Base-by-base conservation (phyloP, 37 sponge, comb jelly and placozoan genomes). In the Bolinopsis microptera region DNA sequence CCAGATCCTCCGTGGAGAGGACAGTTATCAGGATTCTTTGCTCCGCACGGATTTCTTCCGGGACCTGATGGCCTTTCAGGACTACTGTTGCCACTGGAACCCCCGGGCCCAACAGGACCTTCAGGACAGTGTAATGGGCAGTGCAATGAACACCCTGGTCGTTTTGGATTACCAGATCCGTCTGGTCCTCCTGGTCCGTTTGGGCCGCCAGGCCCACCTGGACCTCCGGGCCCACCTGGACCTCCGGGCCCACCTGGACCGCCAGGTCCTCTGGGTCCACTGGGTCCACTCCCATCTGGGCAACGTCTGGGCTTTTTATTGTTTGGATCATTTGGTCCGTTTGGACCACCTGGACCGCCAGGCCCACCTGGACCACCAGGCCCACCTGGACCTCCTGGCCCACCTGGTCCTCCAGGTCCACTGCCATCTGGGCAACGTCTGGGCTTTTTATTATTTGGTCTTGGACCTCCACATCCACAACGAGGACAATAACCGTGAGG, bases 201-300 rank as follows among this genome's bases (percentile, higher is more conserved):
- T 48, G 61, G 61, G 13, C 13, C 13, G 13, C 13, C 61, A 13
- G 5, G 5, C 13, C 9, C 9, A 48, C 61, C 61, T 18, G 5
- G 5, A 48, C 61, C 61, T 13, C 61, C 61, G 13, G 61, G 61
- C 61, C 61, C 61, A 48, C 61, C 13, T 48, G 61, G 75, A 72
- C 75, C 75, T 30, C 75, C 75, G 13, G 75, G 75, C 26, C 75
- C 75, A 30, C 75, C 75, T 72, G 75, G 31, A 28, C 75, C 75
- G 3, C 75, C 75, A 28, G 75, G n/a, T 23, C 31, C 26, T 30
- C 75, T n/a, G 13, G 75, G 31, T 3, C 75, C 75, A 8, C 75
- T n/a, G 31, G 75, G 75, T 3, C 31, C 75, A 72, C 75, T 28
- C 2, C 13, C 9, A 24, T 8, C 31, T 72, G 75, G 5, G 61